Conservation (phyloP, 1,140 invertebrate species). For the Prorops nasuta region DNA sequence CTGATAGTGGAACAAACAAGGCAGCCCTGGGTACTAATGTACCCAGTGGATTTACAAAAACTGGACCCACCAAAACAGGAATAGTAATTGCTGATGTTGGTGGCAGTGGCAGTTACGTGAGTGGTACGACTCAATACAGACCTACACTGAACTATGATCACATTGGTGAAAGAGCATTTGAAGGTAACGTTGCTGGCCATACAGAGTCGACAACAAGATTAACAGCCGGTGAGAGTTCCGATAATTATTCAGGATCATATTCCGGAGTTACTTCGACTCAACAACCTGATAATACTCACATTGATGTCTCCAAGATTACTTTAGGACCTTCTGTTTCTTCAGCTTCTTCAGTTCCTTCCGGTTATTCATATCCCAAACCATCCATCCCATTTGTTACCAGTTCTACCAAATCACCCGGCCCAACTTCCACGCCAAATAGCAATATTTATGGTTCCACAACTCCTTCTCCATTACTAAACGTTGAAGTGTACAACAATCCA, state of each 20-base stretch:
- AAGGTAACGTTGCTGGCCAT: conserved; percentile 31
- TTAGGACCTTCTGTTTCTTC: not conserved
- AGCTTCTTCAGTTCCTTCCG: too few species aligned
- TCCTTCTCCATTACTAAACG: conserved; percentile 26
- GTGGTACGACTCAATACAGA: conserved; percentile 24
- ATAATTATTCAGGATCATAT: not conserved
- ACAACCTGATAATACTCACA: not conserved
- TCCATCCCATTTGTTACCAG: conserved; percentile 15
- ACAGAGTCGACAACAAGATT: conserved; percentile 13
- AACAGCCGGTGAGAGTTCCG: not conserved
- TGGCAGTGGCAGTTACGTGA: conserved; percentile 44
- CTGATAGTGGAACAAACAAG: conserved; percentile 2
- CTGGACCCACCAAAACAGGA: conserved; percentile 48
- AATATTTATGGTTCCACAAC: too few species aligned
- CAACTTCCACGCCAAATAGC: conserved; percentile 2
- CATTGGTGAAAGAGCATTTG: conserved; percentile 47
- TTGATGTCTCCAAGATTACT: conserved; percentile 14
- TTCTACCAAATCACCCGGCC: conserved; percentile 2
- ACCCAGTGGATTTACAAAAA: conserved; percentile 35
- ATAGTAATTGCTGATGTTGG: conserved; percentile 47
- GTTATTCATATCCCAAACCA: conserved; percentile 36
- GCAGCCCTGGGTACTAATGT: not conserved
- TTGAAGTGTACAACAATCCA: conserved; percentile 30
- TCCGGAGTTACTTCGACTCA: not conserved
- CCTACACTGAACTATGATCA: conserved; percentile 32